phyloP scores from a whole-genome alignment of 92 coral and sea anemone genomes.

The Palythoa grandiflora region DNA sequence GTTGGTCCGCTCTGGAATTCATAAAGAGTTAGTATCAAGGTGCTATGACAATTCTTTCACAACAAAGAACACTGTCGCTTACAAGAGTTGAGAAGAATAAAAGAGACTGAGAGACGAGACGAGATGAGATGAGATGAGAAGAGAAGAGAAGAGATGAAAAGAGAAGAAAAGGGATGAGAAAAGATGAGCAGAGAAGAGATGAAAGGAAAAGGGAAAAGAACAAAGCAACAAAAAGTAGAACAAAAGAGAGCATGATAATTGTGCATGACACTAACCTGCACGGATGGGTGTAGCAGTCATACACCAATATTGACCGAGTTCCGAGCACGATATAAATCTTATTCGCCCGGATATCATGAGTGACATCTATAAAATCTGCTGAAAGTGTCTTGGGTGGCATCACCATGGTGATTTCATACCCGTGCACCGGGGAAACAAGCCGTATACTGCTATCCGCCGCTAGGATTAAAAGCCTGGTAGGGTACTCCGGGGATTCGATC shows the following conservation, averaged over 20 bases:
- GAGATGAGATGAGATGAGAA: background rate
- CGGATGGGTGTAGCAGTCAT: constrained; percentile 90
- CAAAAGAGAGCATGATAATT: no score
- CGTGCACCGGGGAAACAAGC: constrained; percentile 92
- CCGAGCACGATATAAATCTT: constrained; percentile 83
- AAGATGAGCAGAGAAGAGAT: background rate
- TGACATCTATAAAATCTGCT: constrained; percentile 78
- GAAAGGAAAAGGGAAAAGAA: background rate
- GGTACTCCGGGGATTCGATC: constrained; percentile 82
- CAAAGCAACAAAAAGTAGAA: no score
- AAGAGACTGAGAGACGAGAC: background rate
- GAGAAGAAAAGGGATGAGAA: background rate
- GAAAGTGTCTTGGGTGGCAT: constrained; percentile 84
- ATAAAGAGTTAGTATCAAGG: background rate
- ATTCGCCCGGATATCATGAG: constrained; percentile 89
- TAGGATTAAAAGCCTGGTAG: constrained; percentile 81
- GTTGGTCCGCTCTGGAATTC: constrained; percentile 74
- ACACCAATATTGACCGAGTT: constrained; percentile 84
- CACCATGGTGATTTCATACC: constrained; percentile 85
- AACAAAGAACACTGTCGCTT: no score
- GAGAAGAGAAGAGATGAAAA: background rate
- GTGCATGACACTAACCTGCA: constrained; percentile 79
- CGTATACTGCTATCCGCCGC: constrained; percentile 94
- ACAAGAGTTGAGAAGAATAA: no score
- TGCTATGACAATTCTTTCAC: no score